Evolutionary conservation across 30 jellyfish, hydroid and myxozoan genomes (phyloP).

Genomic region (Pelagia noctiluca): DNA sequence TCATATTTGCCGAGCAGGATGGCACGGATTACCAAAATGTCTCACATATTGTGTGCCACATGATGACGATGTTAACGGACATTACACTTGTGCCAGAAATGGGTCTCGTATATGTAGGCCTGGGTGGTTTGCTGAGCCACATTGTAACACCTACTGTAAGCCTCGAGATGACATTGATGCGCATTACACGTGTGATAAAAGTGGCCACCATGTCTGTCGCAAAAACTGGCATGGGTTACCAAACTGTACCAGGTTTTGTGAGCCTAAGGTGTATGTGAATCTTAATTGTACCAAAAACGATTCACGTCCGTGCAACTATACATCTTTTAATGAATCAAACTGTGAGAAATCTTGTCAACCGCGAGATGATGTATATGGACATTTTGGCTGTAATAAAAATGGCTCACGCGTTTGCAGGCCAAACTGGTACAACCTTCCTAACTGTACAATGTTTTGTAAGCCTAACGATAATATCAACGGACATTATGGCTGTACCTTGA

Average conservation of each 20-base stretch:
- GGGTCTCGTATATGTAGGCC: constrained; percentile 54
- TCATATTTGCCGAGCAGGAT: constrained; percentile 52
- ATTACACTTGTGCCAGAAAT: constrained; percentile 36
- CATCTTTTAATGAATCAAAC: constrained; percentile 22
- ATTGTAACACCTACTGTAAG: constrained; percentile 37
- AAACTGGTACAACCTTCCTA: constrained; percentile 27
- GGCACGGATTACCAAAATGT: constrained; percentile 52
- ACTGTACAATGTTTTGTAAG: constrained; percentile 55
- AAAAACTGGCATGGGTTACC: constrained; percentile 54
- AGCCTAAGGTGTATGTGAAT: constrained; percentile 10
- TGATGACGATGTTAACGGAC: constrained; percentile 54
- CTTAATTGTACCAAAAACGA: constrained; percentile 22
- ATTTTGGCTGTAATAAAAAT: constrained; percentile 26
- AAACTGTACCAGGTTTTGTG: constrained; percentile 51
- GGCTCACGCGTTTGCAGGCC: constrained; percentile 33
- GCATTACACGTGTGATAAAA: constrained; percentile 47
- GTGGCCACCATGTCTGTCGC: constrained; percentile 48
- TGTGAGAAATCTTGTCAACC: constrained; percentile 49
- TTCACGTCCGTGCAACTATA: constrained; percentile 1
- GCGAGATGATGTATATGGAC: constrained; percentile 43
- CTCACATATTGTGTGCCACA: constrained; percentile 49
- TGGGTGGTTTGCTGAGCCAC: constrained; percentile 50
- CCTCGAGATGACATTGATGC: constrained; percentile 49
- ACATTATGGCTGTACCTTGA: constrained; percentile 52
- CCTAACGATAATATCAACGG: constrained; percentile 49